These are phyloP conservation scores for Rhingia rostrata DNA, from an alignment of 2,888 invertebrate species.

Conservation along the genomic window DNA sequence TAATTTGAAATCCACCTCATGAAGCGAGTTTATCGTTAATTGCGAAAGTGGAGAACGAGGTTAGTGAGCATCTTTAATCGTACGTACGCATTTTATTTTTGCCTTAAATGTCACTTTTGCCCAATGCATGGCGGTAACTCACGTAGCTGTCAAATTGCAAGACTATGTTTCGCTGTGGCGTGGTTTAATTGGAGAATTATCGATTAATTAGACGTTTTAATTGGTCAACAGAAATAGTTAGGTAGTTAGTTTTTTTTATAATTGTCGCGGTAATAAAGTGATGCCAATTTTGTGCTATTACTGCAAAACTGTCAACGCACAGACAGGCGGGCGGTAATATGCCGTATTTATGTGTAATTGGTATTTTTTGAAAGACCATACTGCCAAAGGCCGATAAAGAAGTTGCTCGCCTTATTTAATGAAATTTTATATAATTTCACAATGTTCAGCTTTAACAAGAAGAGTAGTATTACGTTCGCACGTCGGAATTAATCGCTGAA, in stretches of 20 bases:
- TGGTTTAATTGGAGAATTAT: slow-evolving; percentile 35
- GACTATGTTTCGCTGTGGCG: slow-evolving; percentile 12
- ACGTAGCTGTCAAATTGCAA: slow-evolving; percentile 4
- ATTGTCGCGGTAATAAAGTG: slow-evolving; percentile 31
- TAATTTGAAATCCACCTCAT: neutral
- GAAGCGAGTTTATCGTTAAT: slow-evolving; percentile 23
- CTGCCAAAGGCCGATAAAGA: neutral
- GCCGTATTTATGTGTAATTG: slow-evolving; percentile 20
- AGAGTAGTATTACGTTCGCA: slow-evolving; percentile 18
- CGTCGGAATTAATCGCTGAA: slow-evolving; percentile 26
- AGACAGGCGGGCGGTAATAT: slow-evolving; percentile 15
- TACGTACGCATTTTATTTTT: slow-evolving; percentile 23
- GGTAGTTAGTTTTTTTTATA: slow-evolving; percentile 25
- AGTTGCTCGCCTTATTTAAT: slow-evolving; percentile 12
- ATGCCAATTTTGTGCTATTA: slow-evolving; percentile 23
- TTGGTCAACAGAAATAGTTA: slow-evolving; percentile 39
- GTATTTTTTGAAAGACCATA: slow-evolving; percentile 21
- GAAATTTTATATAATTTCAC: slow-evolving; percentile 32
- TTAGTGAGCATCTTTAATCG: slow-evolving; percentile 43
- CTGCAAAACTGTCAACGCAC: slow-evolving; percentile 13
- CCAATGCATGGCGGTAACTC: slow-evolving; percentile 8
- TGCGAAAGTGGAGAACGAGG: slow-evolving; percentile 68
- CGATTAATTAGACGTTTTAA: slow-evolving; percentile 58
- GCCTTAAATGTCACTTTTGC: slow-evolving; percentile 50
- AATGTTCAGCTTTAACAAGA: slow-evolving; percentile 7